phyloP scores from a whole-genome alignment of 2,797 vertebrate species.

The Melanotaenia boesemani region DNA sequence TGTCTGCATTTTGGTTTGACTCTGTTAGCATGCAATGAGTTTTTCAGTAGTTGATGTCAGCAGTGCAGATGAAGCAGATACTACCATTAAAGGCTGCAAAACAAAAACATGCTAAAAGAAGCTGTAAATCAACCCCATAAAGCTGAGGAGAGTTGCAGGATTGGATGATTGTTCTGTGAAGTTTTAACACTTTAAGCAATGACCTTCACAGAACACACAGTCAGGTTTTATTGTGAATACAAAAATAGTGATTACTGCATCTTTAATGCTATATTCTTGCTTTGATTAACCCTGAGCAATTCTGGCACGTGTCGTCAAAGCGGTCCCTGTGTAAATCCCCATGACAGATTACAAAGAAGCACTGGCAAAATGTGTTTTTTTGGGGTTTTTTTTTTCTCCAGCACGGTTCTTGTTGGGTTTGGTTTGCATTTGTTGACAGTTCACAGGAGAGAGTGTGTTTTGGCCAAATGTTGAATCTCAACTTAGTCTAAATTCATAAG shows the following conservation, averaged over 20 bases:
- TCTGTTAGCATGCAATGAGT: neutral
- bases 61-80: conserved; percentile 6
- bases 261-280: conserved; percentile 31
- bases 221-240: neutral
- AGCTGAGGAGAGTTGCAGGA: neutral
- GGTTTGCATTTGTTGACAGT: conserved; percentile 76
- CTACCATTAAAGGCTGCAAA: too few species aligned
- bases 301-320: conserved; percentile 49
- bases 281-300: conserved; percentile 53
- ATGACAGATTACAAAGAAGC: conserved; percentile 63
- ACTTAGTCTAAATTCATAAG: conserved; percentile 85
- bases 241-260: conserved; percentile 4
- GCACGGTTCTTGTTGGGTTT: conserved; percentile 54
- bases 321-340: conserved; percentile 43
- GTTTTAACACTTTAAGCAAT: neutral
- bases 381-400: conserved; percentile 25
- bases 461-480: conserved; percentile 75
- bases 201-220: neutral
- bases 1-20: too few species aligned
- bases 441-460: conserved; percentile 72
- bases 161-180: neutral
- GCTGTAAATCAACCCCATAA: neutral
- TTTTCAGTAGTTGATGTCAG: neutral
- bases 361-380: conserved; percentile 31
- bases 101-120: too few species aligned